Evolutionary conservation across 2,113 vertebrate species (phyloP), one percentile per base, ranked within the genome.

Genomic region (Erythrolamprus reginae): DNA sequence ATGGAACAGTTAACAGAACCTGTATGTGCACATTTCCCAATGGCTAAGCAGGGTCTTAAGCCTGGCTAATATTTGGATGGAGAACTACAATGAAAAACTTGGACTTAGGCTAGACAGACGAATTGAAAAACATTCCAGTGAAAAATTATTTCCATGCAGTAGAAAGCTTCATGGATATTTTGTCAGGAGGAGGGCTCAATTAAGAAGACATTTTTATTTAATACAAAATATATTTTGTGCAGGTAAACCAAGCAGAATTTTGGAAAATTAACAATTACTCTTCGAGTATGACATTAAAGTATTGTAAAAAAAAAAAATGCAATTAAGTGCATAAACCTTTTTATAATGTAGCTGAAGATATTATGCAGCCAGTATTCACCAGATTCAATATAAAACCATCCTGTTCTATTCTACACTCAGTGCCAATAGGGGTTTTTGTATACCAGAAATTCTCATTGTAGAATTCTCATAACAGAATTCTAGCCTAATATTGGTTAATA

Each of bases 181-280:
- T 42, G 6, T 42, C 33, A 77, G 33, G 2, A 77, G 70, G 7
- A 42, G 3, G 42, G 70, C 17, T 77, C 70, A 77, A 21, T 21
- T 77, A 6, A 42, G 33, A 77, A 38, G 7, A 77, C 9, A 19
- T 3, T 21, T 9, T 42, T 77, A 42, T 77, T 77, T 77, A 77
- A 8, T 89, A 52, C 21, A 86, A 92, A 93, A 88, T 88, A 65
- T 56, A 83, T 15, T 90, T 82, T 51, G 88, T 58, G 91, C 5
- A 70, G 55, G 2, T 82, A 58, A 50, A 33, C n/a, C n/a, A 93
- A 89, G 28, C 24, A 0, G 0, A 21, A 77, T 83, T 55, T 15
- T 88, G 92, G 15, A 15, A 89, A 70, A 92, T 23, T 52, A 87
- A 92, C 51, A 91, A 51, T 82, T 90, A 33, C 61, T 70, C 12